Conservation (phyloP, 2,113 vertebrate genomes). For the Anolis sagrei region DNA sequence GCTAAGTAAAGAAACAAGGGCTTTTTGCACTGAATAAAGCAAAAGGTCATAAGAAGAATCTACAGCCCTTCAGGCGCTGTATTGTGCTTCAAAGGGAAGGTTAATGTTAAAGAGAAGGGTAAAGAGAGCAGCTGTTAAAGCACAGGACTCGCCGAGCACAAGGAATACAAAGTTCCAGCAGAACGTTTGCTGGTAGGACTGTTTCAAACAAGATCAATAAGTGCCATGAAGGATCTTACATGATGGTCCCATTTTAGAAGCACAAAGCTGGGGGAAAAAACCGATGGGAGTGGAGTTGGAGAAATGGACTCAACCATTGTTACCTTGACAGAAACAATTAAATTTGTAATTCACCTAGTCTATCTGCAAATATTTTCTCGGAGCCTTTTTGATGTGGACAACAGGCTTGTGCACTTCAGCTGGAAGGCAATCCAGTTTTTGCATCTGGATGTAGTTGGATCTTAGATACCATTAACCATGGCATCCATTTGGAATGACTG, state of each 20-base stretch:
- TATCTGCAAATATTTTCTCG: neutral
- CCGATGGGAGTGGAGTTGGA: neutral
- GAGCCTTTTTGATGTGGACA: neutral
- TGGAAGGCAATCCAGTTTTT: too few relatives aligned
- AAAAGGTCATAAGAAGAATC: slow-evolving; percentile 43
- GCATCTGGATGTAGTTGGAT: too few relatives aligned
- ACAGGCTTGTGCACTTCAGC: too few relatives aligned
- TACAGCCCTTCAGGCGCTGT: neutral
- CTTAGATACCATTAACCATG: too few relatives aligned
- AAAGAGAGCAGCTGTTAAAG: neutral
- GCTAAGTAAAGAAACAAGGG: neutral
- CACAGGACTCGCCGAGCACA: slow-evolving; percentile 16
- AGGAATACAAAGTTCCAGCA: neutral
- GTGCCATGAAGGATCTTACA: neutral
- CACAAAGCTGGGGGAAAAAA: neutral
- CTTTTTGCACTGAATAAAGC: slow-evolving; percentile 16
- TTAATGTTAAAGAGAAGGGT: neutral
- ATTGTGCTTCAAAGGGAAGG: slow-evolving; percentile 27
- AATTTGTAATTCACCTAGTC: neutral
- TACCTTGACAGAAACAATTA: neutral
- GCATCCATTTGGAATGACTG: too few relatives aligned
- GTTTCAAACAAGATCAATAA: neutral
- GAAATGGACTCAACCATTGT: neutral
- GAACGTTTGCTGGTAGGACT: neutral
- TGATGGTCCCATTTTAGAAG: rapidly evolving